Percentiles rank a stretch among this genome's conserved stretches.
Evolutionary conservation across 2,888 invertebrate species (phyloP).

Genomic region (Temnothorax ravouxi): DNA sequence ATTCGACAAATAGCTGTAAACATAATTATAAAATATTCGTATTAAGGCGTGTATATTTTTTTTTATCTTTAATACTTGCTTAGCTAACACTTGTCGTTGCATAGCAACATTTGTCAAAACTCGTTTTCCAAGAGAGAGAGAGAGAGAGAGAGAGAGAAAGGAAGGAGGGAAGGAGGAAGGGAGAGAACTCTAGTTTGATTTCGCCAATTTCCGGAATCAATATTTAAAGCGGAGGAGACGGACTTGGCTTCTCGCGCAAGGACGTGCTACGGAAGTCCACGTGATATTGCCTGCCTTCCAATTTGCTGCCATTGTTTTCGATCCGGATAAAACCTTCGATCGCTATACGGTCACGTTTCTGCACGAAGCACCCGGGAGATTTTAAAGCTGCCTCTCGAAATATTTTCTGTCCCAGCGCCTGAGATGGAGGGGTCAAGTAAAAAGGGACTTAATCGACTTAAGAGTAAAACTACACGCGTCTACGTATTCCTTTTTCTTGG

Average conservation of each 20-base stretch:
- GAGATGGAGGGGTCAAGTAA: conserved; percentile 43
- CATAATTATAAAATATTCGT: conserved; percentile 42
- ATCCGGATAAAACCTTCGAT: conserved; percentile 64
- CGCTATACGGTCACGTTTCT: conserved; percentile 63
- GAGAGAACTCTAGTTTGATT: conserved; percentile 33
- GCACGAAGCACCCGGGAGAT: conserved; percentile 43
- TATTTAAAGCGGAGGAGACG: conserved; percentile 53
- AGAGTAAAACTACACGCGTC: conserved; percentile 67
- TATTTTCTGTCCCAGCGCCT: conserved; percentile 57
- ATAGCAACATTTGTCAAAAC: conserved; percentile 6
- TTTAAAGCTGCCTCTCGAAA: conserved; percentile 58
- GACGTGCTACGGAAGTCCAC: conserved; percentile 45
- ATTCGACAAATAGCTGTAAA: conserved; percentile 76
- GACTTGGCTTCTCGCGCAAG: conserved; percentile 38
- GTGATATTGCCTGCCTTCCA: conserved; percentile 51
- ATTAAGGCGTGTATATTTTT: neutral
- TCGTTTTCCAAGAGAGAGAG: neutral
- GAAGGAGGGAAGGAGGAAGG: accelerated
- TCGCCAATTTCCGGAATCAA: conserved; percentile 52
- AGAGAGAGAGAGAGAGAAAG: neutral
- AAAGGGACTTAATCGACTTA: conserved; percentile 73
- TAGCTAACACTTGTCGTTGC: neutral
- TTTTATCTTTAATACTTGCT: neutral
- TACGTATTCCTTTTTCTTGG: conserved; percentile 69
- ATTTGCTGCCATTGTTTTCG: conserved; percentile 63